phyloP scores from a whole-genome alignment of 2,888 invertebrate species.

The Idaea dimidiata region DNA sequence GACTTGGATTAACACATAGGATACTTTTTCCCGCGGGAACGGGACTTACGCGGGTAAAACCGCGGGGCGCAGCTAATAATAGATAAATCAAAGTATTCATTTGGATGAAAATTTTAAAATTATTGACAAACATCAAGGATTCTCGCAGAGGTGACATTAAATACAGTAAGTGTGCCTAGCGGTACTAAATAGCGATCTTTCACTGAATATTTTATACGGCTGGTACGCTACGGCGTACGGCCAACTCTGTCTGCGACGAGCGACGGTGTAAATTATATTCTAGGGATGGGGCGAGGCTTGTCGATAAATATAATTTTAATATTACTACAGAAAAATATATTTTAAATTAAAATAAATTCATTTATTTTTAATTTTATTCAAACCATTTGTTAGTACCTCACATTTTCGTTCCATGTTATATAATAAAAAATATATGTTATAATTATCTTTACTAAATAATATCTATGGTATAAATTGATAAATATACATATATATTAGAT shows the following conservation, averaged over 20 bases:
- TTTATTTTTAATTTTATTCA: no score
- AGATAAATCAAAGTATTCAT: background rate
- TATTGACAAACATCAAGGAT: background rate
- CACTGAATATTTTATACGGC: conserved; percentile 58
- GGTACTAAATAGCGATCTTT: conserved; percentile 56
- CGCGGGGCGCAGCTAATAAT: background rate
- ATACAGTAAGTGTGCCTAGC: background rate
- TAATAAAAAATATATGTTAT: no score
- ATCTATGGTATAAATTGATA: no score
- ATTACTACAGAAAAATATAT: no score
- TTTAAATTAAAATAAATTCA: no score
- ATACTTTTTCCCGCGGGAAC: background rate
- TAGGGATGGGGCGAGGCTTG: conserved; percentile 33
- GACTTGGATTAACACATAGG: no score
- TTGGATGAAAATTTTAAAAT: background rate
- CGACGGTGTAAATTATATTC: conserved; percentile 41
- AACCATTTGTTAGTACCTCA: no score
- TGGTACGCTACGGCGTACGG: conserved; percentile 28
- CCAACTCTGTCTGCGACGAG: conserved; percentile 33
- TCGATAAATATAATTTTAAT: background rate
- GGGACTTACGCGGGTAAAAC: no score
- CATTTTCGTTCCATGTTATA: no score
- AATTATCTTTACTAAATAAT: no score
- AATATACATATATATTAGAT: no score
- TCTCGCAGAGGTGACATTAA: background rate